Percentiles rank a stretch among this genome's conserved stretches.
phyloP scores from a whole-genome alignment of 2,113 vertebrate genomes.

The Crotalus horridus region DNA sequence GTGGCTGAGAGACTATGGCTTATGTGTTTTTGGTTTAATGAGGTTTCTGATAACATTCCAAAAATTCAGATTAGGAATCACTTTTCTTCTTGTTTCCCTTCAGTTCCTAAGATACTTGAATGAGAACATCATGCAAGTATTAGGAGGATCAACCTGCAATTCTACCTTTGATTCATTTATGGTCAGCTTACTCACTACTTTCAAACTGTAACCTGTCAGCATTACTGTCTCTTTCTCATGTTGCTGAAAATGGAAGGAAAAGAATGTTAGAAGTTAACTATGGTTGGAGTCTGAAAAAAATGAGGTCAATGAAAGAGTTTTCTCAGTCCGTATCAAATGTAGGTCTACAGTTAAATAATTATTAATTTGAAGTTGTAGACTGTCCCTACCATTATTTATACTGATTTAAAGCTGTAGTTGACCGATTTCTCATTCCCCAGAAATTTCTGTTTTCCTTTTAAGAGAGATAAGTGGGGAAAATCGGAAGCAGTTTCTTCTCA shows the following conservation, averaged over 20 bases:
- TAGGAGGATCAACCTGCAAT: background rate
- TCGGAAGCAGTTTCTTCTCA: background rate
- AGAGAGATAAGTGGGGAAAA: background rate
- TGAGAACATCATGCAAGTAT: background rate
- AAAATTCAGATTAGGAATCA: background rate
- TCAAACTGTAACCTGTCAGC: background rate
- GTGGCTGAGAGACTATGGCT: background rate
- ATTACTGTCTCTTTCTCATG: background rate
- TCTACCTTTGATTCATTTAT: background rate
- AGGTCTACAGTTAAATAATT: too few relatives aligned
- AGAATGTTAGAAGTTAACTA: background rate
- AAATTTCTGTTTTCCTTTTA: background rate
- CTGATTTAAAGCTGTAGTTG: background rate
- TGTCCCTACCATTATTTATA: background rate
- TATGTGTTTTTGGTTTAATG: background rate
- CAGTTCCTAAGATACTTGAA: background rate
- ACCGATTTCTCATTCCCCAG: background rate
- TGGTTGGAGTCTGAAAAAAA: too few relatives aligned
- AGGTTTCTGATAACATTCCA: background rate
- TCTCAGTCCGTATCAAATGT: too few relatives aligned
- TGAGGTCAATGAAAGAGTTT: too few relatives aligned
- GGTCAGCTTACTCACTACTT: background rate
- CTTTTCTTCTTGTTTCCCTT: background rate
- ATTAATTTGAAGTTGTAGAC: too few relatives aligned
- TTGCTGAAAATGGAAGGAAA: background rate